Evolutionary conservation across 2,113 vertebrate species (phyloP).

Genomic region (Aepyceros melampus): DNA sequence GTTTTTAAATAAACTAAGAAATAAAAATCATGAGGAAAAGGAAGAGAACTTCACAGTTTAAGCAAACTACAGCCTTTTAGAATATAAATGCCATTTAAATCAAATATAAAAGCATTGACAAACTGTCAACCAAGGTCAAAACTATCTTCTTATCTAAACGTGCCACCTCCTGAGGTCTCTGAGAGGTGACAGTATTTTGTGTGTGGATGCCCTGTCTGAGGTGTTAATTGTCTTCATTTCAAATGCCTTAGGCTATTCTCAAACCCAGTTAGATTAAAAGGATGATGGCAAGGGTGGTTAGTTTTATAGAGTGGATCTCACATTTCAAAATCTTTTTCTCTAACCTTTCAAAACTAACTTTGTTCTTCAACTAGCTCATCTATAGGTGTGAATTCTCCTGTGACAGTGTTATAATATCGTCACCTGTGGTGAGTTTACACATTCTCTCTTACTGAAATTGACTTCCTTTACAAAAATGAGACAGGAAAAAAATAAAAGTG

Average conservation of each 20-base stretch:
- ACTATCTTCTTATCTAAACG: slow-evolving; percentile 52
- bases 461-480: slow-evolving; percentile 63
- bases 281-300: slow-evolving; percentile 22
- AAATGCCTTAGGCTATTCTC: slow-evolving; percentile 38
- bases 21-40: slow-evolving; percentile 14
- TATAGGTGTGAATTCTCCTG: slow-evolving; percentile 62
- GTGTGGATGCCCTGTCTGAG: background rate
- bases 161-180: slow-evolving; percentile 43
- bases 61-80: slow-evolving; percentile 43
- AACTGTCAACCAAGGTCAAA: slow-evolving; percentile 52
- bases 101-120: slow-evolving; percentile 42
- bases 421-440: slow-evolving; percentile 32
- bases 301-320: slow-evolving; percentile 54
- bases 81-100: slow-evolving; percentile 50
- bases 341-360: slow-evolving; percentile 65
- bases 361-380: slow-evolving; percentile 61
- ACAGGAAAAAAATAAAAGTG: background rate
- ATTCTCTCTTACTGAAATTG: slow-evolving; percentile 35
- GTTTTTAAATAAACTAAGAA: slow-evolving; percentile 44
- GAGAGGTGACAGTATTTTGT: slow-evolving; percentile 50
- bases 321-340: slow-evolving; percentile 68
- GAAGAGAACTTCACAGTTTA: slow-evolving; percentile 13
- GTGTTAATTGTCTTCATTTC: slow-evolving; percentile 42
- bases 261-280: slow-evolving; percentile 45
- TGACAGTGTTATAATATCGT: slow-evolving; percentile 29